These are phyloP conservation scores for Melanogrammus aeglefinus DNA, from an alignment of 2,797 vertebrate genomes.

Conservation along the genomic window DNA sequence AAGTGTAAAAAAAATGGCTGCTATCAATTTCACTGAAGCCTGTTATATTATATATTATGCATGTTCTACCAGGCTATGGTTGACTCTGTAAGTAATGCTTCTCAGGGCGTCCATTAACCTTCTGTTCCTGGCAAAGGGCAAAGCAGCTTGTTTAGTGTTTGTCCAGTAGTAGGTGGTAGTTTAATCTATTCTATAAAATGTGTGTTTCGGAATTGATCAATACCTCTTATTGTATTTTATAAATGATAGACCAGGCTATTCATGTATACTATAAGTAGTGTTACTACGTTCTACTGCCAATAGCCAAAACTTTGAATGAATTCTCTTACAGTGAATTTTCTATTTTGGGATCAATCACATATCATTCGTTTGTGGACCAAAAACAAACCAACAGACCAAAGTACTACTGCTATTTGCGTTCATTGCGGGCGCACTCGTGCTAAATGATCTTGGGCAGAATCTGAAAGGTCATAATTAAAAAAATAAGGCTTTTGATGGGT, in stretches of 20 bases:
- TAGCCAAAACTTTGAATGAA: too few relatives aligned
- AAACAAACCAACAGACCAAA: too few relatives aligned
- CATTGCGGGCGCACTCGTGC: background rate
- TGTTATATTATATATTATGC: background rate
- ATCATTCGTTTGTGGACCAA: background rate
- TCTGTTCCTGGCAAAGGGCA: too few relatives aligned
- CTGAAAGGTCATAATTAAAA: background rate
- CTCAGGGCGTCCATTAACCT: too few relatives aligned
- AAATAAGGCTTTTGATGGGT: background rate
- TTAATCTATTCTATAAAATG: background rate
- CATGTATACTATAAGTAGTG: too few relatives aligned
- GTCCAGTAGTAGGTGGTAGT: background rate
- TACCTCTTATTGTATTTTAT: background rate
- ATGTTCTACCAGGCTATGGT: background rate
- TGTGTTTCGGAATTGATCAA: too few relatives aligned
- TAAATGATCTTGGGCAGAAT: background rate
- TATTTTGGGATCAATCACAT: background rate
- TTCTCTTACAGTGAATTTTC: too few relatives aligned
- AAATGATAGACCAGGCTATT: background rate
- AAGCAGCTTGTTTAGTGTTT: background rate
- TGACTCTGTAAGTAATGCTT: background rate
- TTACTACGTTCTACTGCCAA: too few relatives aligned
- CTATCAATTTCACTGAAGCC: background rate
- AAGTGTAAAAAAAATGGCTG: background rate
- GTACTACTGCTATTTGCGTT: background rate